phyloP scores from a whole-genome alignment of 2,797 vertebrate genomes.

The Girardinus metallicus region DNA sequence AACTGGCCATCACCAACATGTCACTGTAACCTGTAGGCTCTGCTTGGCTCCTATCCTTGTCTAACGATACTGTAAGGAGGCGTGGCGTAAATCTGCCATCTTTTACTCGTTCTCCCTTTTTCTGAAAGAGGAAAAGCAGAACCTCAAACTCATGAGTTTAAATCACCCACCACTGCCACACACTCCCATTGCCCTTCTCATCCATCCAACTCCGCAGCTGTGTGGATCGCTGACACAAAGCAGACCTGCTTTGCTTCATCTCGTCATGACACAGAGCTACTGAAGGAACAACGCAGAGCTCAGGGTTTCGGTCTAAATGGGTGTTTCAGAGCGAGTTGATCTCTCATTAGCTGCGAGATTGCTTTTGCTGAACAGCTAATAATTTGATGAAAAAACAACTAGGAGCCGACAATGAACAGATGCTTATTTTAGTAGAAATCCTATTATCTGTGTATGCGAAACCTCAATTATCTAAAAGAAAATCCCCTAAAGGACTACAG shows the following conservation, averaged over 20 bases:
- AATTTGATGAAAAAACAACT: conserved; percentile 47
- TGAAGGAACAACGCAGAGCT: conserved; percentile 58
- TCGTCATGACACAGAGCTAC: conserved; percentile 75
- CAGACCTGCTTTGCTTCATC: conserved; percentile 78
- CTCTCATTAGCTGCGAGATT: conserved; percentile 44
- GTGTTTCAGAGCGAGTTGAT: conserved; percentile 48
- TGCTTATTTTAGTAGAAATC: background rate
- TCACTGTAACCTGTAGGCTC: background rate
- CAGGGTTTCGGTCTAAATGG: conserved; percentile 48
- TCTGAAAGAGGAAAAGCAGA: conserved; percentile 70
- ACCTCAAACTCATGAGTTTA: conserved; percentile 67
- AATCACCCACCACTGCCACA: conserved; percentile 70
- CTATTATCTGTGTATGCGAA: background rate
- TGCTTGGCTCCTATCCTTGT: conserved; percentile 1
- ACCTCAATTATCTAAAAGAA: background rate
- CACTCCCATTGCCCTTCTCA: conserved; percentile 62
- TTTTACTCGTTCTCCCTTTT: conserved; percentile 20
- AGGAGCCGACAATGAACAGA: conserved; percentile 50
- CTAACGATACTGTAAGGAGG: conserved; percentile 13
- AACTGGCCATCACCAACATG: background rate
- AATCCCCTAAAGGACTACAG: conserved; percentile 3
- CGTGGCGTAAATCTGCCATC: conserved; percentile 15
- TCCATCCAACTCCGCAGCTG: conserved; percentile 50
- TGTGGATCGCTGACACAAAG: conserved; percentile 70
- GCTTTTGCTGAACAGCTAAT: conserved; percentile 42